Base-by-base conservation (phyloP, 1,140 invertebrate genomes). In the Zeugodacus cucurbitae region DNA sequence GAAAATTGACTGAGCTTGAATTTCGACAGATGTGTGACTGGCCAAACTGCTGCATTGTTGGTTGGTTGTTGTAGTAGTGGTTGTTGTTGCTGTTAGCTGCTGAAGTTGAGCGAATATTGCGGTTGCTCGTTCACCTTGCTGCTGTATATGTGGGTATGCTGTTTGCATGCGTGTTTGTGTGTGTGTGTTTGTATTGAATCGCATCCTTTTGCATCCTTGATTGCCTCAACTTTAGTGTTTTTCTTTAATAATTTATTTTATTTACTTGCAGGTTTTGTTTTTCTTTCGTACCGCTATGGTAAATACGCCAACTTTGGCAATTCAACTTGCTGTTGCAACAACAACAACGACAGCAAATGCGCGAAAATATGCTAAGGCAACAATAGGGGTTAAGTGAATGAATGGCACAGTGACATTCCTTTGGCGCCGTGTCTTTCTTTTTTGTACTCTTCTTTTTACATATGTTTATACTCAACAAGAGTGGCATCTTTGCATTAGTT, bases 211-310 rank as follows among this genome's bases (percentile, higher is more conserved):
- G 64, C 85, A 88, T 87, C 88, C 37, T 87, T 67, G 37, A 74
- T 64, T 54, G 87, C 74, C 44, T 85, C 70, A 87, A 74, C 64
- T 87, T 78, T 17, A 78, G 34, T 88, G 88, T 87, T 88, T 88
- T 88, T 86, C 67, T 88, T 88, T 87, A 88, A 88, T 88, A 88
- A 88, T 87, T 87, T 87, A 88, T 88, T 88, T 88, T 87, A 88
- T 88, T 88, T 88, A 87, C 88, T 87, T 88, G 54, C 74, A 59
- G 67, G 67, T 88, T 87, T 87, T 57, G 74, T 88, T 67, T 87
- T 88, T 78, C 86, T 88, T 67, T 87, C 54, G 41, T 88, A 11
- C 59, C 41, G 82, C 44, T 22, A 20, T 57, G 82, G 44, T 26
- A 86, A 86, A 86, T 86, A 86, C 8, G 22, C 41, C 85, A 86